phyloP scores from a whole-genome alignment of 2,797 vertebrate genomes.

The Pangasius krempfi region DNA sequence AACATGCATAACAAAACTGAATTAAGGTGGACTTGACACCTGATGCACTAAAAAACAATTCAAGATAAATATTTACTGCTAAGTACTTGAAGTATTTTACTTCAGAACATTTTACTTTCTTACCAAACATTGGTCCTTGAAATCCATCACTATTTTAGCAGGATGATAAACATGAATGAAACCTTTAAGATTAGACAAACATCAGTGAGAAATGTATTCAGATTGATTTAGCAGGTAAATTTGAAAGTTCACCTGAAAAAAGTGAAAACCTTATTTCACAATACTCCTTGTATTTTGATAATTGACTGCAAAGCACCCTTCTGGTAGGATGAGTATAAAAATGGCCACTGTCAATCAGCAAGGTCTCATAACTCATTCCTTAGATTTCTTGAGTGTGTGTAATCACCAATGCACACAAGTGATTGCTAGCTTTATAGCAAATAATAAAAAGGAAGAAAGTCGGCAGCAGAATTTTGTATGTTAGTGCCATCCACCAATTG shows the following conservation, averaged over 20 bases:
- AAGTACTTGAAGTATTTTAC: background rate
- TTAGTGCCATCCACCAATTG: background rate
- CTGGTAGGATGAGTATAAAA: background rate
- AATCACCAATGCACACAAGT: background rate
- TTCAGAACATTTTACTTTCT: background rate
- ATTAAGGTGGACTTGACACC: background rate
- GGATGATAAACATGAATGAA: background rate
- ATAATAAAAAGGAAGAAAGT: slow-evolving; percentile 3
- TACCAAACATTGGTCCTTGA: background rate
- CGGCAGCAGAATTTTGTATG: background rate
- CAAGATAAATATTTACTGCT: background rate
- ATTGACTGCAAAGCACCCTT: background rate
- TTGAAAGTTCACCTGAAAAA: background rate
- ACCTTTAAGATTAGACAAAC: background rate
- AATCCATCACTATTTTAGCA: background rate
- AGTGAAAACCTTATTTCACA: background rate
- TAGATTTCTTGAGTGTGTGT: background rate
- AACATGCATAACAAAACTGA: background rate
- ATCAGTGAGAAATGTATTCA: background rate
- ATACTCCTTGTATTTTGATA: background rate
- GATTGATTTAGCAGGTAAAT: background rate
- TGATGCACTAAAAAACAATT: background rate
- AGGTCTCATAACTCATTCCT: background rate
- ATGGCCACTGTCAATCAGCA: background rate
- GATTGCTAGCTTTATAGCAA: slow-evolving; percentile 1